A percentile compares a stretch with the other conserved stretches of the same genome.
phyloP scores from a whole-genome alignment of 2,888 invertebrate species.

The Agrypnus murinus region DNA sequence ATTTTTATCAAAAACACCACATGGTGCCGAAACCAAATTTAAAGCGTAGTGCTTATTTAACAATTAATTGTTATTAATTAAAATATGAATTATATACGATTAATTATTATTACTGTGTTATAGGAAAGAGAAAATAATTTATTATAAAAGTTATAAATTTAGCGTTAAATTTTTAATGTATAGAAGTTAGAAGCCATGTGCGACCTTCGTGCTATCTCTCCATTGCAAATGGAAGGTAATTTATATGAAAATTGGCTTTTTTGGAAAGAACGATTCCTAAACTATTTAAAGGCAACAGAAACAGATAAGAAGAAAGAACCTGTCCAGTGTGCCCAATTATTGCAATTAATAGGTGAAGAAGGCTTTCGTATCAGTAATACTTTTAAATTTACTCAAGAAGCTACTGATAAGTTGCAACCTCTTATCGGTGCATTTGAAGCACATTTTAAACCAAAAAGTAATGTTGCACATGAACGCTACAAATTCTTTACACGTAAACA shows the following conservation, averaged over 20 bases:
- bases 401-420: conserved; percentile 41
- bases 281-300: conserved; percentile 54
- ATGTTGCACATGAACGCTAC: conserved; percentile 52
- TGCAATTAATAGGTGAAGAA: too few species aligned
- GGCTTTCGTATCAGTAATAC: neutral
- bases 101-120: too few species aligned
- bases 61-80: too few species aligned
- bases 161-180: too few species aligned
- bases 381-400: neutral
- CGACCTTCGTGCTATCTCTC: too few species aligned
- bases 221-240: conserved; percentile 51
- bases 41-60: too few species aligned
- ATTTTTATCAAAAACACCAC: too few species aligned
- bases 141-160: too few species aligned
- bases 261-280: conserved; percentile 52
- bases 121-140: too few species aligned
- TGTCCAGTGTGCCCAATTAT: conserved; percentile 55
- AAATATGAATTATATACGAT: too few species aligned
- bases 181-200: too few species aligned
- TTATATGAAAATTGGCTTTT: conserved; percentile 55
- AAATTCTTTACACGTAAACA: conserved; percentile 55
- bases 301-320: conserved; percentile 53
- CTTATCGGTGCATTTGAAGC: conserved; percentile 55
- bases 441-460: conserved; percentile 56
- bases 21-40: too few species aligned